A percentile compares a stretch with the other conserved stretches of the same genome.
Evolutionary conservation across 2,797 vertebrate genomes (phyloP).

Genomic region (Meda fulgida): DNA sequence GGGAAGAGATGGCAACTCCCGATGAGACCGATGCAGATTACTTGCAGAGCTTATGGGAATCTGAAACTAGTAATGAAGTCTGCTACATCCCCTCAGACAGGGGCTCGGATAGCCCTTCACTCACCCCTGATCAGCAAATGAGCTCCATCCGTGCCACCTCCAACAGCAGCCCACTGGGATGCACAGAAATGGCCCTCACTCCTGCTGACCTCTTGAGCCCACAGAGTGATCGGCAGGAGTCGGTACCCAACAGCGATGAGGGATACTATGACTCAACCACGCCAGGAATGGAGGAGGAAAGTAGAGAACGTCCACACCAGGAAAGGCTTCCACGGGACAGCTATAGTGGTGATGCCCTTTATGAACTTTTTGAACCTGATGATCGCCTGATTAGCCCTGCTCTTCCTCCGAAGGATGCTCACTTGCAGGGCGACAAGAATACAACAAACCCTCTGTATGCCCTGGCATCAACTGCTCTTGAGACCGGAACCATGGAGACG

Average conservation of each 20-base stretch:
- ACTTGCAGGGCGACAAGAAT: constrained; percentile 68
- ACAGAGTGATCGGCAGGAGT: constrained; percentile 95
- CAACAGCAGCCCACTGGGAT: constrained; percentile 71
- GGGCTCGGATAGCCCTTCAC: constrained; percentile 61
- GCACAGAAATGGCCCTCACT: constrained; percentile 67
- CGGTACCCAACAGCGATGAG: constrained; percentile 94
- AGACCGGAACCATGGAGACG: constrained; percentile 82
- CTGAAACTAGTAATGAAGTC: constrained; percentile 68
- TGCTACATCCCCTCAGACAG: constrained; percentile 68
- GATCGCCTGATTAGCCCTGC: constrained; percentile 89
- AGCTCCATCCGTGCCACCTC: constrained; percentile 71
- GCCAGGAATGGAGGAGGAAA: constrained; percentile 90
- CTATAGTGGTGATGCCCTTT: constrained; percentile 96
- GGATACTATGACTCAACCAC: constrained; percentile 94
- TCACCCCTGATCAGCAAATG: constrained; percentile 68
- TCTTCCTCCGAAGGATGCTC: constrained; percentile 72
- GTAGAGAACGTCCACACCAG: constrained; percentile 80
- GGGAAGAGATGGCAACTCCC: constrained; percentile 96
- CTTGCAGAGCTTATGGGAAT: constrained; percentile 80
- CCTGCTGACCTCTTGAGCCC: constrained; percentile 87
- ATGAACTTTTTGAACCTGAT: constrained; percentile 92
- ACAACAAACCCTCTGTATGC: constrained; percentile 72
- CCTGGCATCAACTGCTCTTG: constrained; percentile 74
- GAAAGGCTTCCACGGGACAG: constrained; percentile 92
- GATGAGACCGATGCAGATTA: constrained; percentile 87